Percentiles rank a stretch among this genome's conserved stretches.
phyloP scores from a whole-genome alignment of 2,888 invertebrate species.

The Erannis defoliaria region DNA sequence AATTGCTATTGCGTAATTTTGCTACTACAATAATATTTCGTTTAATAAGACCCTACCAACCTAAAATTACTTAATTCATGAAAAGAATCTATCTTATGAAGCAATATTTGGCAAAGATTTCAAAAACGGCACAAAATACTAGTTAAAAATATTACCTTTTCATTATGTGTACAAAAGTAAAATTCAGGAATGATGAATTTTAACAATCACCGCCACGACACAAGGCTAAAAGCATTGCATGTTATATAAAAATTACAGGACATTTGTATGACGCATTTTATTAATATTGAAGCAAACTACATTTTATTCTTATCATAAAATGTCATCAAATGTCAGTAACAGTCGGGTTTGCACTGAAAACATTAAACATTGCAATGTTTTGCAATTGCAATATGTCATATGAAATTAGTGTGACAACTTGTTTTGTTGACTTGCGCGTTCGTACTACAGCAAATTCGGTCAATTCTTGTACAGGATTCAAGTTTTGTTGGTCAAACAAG shows the following conservation, averaged over 20 bases:
- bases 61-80: constrained; percentile 42
- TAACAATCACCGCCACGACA: constrained; percentile 39
- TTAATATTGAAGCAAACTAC: constrained; percentile 4
- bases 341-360: too few species aligned
- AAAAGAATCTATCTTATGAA: constrained; percentile 53
- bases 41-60: constrained; percentile 45
- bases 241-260: constrained; percentile 32
- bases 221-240: constrained; percentile 36
- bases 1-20: constrained; percentile 23
- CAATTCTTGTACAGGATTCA: too few species aligned
- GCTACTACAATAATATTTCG: constrained; percentile 28
- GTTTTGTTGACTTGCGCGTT: too few species aligned
- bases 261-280: not conserved
- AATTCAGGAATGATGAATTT: constrained; percentile 49
- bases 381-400: too few species aligned
- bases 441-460: too few species aligned
- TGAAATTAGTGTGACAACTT: too few species aligned
- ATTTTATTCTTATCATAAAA: constrained; percentile 5
- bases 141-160: constrained; percentile 40
- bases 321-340: too few species aligned
- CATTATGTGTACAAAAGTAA: constrained; percentile 39
- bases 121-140: constrained; percentile 51
- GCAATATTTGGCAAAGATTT: constrained; percentile 62
- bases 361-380: too few species aligned
- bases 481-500: too few species aligned